Base-by-base conservation (phyloP, 2,888 invertebrate species). In the Patella caerulea region DNA sequence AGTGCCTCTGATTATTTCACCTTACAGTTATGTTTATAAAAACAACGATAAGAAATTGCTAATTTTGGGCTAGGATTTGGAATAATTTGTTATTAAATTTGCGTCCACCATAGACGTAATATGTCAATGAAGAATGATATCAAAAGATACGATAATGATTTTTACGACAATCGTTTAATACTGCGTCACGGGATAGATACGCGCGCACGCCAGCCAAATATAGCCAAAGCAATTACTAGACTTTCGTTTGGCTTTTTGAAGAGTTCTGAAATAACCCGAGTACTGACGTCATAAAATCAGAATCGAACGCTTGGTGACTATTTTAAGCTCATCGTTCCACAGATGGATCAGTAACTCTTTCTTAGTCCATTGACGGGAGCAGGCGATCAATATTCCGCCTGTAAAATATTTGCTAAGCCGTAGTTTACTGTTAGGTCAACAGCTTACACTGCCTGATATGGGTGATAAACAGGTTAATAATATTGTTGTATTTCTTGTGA, bases 261-360 rank as follows among this genome's bases (percentile, higher is more conserved):
- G 65, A 24, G 65, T 65, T 65, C 65, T 65, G 65, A 65, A 65
- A 65, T 65, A 65, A 65, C 65, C 65, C 24, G 24, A 24, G 65
- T 24, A 24, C 65, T 65, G 65, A 65, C 65, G 65, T 65, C 65
- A 65, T 65, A 59, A 24, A 24, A 65, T 24, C 19, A 65, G 24
- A 65, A 65, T 65, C 65, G 65, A 65, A 65, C 65, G 65, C 65
- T 65, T 24, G 24, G 24, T 65, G 24, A 24, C 65, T 65, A 65
- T 65, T 65, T 65, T 65, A 15, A 24, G 65, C 24, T 65, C 24
- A 65, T 65, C 19, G 65, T 65, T 65, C 19, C 65, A 9, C 19
- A 65, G 65, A 65, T 65, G 65, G 65, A 65, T 65, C 24, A 24
- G 65, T 24, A 65, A 65, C 65, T 65, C 24, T 65, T 24, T 65